These are phyloP conservation scores for Balearica regulorum DNA, from an alignment of 2,797 vertebrate species.

Conservation along the genomic window DNA sequence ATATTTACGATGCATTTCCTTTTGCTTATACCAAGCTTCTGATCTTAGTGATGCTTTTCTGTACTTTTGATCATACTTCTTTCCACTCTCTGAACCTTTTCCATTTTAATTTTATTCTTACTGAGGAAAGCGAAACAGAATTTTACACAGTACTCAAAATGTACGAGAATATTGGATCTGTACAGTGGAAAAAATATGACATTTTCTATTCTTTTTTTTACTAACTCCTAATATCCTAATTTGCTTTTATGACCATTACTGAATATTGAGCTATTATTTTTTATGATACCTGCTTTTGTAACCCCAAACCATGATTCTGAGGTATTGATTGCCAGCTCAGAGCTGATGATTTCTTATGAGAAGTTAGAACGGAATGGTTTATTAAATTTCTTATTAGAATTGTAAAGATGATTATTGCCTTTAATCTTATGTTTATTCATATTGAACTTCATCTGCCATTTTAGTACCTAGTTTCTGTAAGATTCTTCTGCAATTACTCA, in stretches of 20 bases:
- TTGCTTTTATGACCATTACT: background rate
- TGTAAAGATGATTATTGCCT: background rate
- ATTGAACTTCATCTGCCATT: background rate
- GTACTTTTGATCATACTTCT: background rate
- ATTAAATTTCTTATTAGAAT: constrained; percentile 12
- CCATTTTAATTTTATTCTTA: background rate
- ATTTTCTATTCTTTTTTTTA: background rate
- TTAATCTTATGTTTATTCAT: background rate
- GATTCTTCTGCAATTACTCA: background rate
- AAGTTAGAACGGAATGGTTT: background rate
- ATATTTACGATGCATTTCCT: background rate
- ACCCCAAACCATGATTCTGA: background rate
- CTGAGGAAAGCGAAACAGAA: background rate
- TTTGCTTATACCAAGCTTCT: background rate
- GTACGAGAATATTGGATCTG: background rate
- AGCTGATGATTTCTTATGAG: background rate
- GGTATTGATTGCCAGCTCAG: background rate
- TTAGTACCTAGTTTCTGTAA: background rate
- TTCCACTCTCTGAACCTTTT: background rate
- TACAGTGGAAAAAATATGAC: background rate
- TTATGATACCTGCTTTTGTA: background rate
- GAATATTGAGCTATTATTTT: background rate
- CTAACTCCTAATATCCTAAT: background rate
- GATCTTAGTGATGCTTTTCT: background rate
- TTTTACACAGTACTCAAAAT: background rate